Percentiles rank a stretch among this genome's conserved stretches.
Evolutionary conservation across 2,113 vertebrate species (phyloP).

Genomic region (Phrynocephalus versicolor): DNA sequence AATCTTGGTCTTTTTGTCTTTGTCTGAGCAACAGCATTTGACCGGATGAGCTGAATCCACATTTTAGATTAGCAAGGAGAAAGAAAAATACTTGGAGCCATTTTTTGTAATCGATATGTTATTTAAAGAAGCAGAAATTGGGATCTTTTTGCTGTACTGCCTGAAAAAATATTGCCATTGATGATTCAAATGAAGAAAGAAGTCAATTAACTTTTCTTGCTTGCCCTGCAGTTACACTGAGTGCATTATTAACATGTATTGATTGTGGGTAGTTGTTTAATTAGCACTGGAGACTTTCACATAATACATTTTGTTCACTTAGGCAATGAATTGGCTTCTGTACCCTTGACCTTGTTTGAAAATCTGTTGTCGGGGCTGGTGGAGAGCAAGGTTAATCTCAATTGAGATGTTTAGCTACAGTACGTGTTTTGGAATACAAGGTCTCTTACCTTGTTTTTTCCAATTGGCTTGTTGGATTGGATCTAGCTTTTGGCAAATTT

Average conservation of each 20-base stretch:
- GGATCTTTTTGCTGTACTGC: not conserved
- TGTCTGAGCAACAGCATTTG: not conserved
- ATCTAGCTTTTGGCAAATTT: not conserved
- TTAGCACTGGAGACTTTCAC: constrained; percentile 39
- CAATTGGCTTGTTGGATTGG: not conserved
- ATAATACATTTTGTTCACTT: not conserved
- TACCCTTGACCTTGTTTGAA: constrained; percentile 6
- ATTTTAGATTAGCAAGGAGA: not conserved
- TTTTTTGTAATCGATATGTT: not conserved
- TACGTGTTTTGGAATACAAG: not conserved
- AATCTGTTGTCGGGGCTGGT: not conserved
- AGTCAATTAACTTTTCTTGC: not conserved
- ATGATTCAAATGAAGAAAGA: not conserved
- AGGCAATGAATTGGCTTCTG: not conserved
- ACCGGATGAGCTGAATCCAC: not conserved
- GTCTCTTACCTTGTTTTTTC: not conserved
- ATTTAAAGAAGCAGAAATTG: not conserved
- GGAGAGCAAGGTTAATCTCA: not conserved
- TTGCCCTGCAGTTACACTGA: constrained; percentile 25
- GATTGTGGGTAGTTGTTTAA: constrained; percentile 32
- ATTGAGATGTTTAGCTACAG: not conserved
- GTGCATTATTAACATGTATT: constrained; percentile 39
- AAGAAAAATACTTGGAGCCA: not conserved
- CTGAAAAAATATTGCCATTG: not conserved
- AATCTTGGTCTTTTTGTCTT: not conserved